Evolutionary conservation across 1,140 invertebrate genomes (phyloP).

Genomic region (Leptoteleia sp.): DNA sequence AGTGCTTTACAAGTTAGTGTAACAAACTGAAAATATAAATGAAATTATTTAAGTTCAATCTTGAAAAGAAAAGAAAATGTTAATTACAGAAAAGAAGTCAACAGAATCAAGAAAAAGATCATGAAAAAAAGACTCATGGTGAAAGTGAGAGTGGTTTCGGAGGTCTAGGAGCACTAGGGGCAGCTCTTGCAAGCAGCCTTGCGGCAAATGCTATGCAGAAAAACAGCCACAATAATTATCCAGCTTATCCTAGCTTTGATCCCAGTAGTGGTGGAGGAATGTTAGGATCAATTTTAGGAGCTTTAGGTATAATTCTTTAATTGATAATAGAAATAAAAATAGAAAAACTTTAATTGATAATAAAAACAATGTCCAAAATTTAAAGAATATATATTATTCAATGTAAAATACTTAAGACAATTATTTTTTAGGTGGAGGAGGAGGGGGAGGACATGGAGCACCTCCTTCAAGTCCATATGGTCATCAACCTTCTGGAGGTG

Average conservation of each 20-base stretch:
- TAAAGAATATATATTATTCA: no score
- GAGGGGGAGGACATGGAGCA: conserved; percentile 58
- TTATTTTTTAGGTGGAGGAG: conserved; percentile 19
- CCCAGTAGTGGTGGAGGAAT: conserved; percentile 65
- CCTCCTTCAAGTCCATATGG: conserved; percentile 39
- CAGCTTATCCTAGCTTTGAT: conserved; percentile 72
- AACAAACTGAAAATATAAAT: no score
- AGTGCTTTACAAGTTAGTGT: no score
- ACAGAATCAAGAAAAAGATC: conserved; percentile 66
- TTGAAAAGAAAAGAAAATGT: no score
- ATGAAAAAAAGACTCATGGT: conserved; percentile 73
- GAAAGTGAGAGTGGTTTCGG: conserved; percentile 75
- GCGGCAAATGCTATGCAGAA: conserved; percentile 73
- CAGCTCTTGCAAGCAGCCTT: conserved; percentile 76
- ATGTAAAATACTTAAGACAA: no score
- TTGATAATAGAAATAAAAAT: no score
- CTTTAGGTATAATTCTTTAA: conserved; percentile 70
- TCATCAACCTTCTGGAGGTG: conserved; percentile 55
- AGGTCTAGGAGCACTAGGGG: conserved; percentile 74
- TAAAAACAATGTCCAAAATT: background rate
- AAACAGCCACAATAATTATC: conserved; percentile 69
- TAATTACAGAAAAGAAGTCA: conserved; percentile 74
- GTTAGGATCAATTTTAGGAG: conserved; percentile 77
- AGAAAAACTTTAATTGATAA: no score
- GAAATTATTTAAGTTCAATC: no score